Evolutionary conservation across 2,888 invertebrate species (phyloP).

Genomic region (Napeogenes inachia): DNA sequence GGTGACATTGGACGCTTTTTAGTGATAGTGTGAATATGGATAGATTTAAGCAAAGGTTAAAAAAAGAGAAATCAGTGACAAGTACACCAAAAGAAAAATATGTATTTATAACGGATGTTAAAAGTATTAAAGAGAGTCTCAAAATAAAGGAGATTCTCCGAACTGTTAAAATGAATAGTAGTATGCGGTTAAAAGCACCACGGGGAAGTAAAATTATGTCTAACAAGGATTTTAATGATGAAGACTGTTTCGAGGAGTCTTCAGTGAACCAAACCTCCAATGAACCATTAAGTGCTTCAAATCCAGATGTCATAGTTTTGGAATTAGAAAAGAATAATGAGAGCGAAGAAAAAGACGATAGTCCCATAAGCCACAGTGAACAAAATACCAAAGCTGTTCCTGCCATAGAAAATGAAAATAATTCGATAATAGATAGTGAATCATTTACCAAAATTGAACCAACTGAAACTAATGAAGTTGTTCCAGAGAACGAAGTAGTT

Average conservation of each 20-base stretch:
- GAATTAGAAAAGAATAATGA: slow-evolving; percentile 21
- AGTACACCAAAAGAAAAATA: slow-evolving; percentile 50
- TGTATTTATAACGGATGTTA: slow-evolving; percentile 54
- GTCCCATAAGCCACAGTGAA: background rate
- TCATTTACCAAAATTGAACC: slow-evolving; percentile 20
- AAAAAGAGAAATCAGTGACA: slow-evolving; percentile 53
- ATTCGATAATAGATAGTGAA: slow-evolving; percentile 17
- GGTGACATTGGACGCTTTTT: slow-evolving; percentile 29
- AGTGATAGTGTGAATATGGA: slow-evolving; percentile 47
- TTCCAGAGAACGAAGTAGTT: too few species aligned
- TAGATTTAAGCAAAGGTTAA: slow-evolving; percentile 53
- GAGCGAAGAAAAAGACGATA: slow-evolving; percentile 26
- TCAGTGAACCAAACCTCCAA: slow-evolving; percentile 26
- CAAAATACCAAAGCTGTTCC: background rate
- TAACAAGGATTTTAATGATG: slow-evolving; percentile 56
- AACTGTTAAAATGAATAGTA: slow-evolving; percentile 68
- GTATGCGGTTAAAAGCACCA: slow-evolving; percentile 62
- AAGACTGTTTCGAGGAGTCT: slow-evolving; percentile 46
- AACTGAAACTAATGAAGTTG: slow-evolving; percentile 23
- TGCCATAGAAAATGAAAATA: slow-evolving; percentile 22
- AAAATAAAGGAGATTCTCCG: slow-evolving; percentile 67
- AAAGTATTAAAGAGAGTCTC: slow-evolving; percentile 60
- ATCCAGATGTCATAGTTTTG: slow-evolving; percentile 42
- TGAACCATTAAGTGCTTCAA: slow-evolving; percentile 49
- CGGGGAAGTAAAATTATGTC: slow-evolving; percentile 61